Conservation (phyloP, 2,113 vertebrate species). For the Benitochromis conjunctus region DNA sequence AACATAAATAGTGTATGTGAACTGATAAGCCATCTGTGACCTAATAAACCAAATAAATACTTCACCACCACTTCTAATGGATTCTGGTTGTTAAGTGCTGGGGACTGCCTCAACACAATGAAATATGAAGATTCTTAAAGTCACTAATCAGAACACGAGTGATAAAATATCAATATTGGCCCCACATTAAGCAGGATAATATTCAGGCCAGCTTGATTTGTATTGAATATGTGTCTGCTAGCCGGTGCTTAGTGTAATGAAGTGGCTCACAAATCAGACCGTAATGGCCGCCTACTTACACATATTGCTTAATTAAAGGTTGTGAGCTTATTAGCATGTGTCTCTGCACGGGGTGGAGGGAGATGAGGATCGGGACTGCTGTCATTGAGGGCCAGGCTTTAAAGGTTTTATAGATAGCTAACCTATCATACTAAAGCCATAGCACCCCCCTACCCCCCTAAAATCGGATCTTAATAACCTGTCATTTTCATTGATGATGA, state of each 20-base stretch:
- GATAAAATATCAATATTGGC: slow-evolving; percentile 90
- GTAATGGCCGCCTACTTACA: slow-evolving; percentile 99
- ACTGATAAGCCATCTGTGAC: slow-evolving; percentile 21
- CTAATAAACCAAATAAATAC: slow-evolving; percentile 76
- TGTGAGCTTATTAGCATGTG: slow-evolving; percentile 99
- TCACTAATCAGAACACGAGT: slow-evolving; percentile 76
- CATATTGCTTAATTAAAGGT: slow-evolving; percentile 99
- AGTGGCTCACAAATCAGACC: slow-evolving; percentile 97
- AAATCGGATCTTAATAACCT: slow-evolving; percentile 88
- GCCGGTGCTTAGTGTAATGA: slow-evolving; percentile 91
- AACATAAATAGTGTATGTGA: slow-evolving; percentile 8
- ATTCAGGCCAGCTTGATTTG: slow-evolving; percentile 91
- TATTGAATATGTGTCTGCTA: slow-evolving; percentile 96
- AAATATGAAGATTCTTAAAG: slow-evolving; percentile 79
- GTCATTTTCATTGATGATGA: slow-evolving; percentile 83
- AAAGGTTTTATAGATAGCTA: slow-evolving; percentile 99
- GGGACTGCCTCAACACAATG: slow-evolving; percentile 69
- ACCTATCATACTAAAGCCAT: slow-evolving; percentile 87
- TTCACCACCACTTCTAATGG: slow-evolving; percentile 72
- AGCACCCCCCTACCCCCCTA: slow-evolving; percentile 29
- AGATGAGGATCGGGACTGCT: slow-evolving; percentile 82
- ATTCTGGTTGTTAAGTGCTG: slow-evolving; percentile 70
- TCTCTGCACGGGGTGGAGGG: slow-evolving; percentile 83
- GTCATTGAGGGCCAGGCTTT: slow-evolving; percentile 80
- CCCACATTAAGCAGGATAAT: slow-evolving; percentile 90